Evolutionary conservation across 1,140 invertebrate genomes (phyloP), one percentile per base, ranked within the genome.

Genomic region (Heliconius congener): DNA sequence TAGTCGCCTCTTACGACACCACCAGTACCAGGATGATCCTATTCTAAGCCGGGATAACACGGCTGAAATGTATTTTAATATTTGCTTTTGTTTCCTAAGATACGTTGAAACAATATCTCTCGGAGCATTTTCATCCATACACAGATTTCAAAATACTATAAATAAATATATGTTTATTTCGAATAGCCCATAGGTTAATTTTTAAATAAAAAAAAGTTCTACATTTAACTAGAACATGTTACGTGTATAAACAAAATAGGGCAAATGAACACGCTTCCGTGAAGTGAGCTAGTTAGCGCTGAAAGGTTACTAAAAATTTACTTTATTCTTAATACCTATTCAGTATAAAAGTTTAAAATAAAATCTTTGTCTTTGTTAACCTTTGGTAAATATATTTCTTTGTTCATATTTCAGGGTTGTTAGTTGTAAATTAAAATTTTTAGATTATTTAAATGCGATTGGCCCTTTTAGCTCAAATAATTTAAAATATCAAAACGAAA

Each of bases 201-300:
- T 66, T 66, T 66, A 60, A 30, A 66, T 66, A 66, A 11, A 30
- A 66, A 66, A 66, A 66, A n/a, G 2, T 5, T 66, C 60, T 6
- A 66, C 60, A 66, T 72, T 72, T 72, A 72, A 72, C 34, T 72
- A 72, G 71, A 72, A 72, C 37, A 72, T 42, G 71, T 72, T 72
- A 72, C 71, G 37, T 72, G 71, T 72, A 72, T 42, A 19, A 39
- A 72, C 37, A 72, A 72, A 72, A 72, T 72, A 42, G 71, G 71
- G 71, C 71, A 72, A 72, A 72, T 72, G 37, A 72, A 72, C 30
- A 72, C 71, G 71, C 71, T 72, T 72, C 37, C 71, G 71, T 72
- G 71, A 72, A 72, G 71, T 72, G 37, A 72, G 37, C 71, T 72
- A 39, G 71, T 72, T 72, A 72, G 71, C 71, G 71, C 37, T 72